Evolutionary conservation across 1,140 invertebrate genomes (phyloP), one percentile per base, ranked within the genome.

Genomic region (Aethina tumida): DNA sequence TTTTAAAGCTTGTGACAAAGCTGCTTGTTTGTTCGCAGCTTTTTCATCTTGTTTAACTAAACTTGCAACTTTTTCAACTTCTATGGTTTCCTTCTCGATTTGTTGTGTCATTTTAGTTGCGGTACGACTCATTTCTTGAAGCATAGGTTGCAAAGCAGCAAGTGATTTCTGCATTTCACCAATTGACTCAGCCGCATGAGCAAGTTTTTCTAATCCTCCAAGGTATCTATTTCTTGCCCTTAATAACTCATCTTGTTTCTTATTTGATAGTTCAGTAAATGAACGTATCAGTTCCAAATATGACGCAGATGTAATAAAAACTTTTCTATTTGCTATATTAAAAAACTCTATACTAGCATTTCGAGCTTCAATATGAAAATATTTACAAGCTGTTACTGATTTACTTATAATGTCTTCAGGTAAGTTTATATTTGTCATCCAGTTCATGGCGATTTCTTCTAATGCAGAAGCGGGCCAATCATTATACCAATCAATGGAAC

Each of bases 401-500:
- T 78, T 66, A 20, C 65, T 41, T 59, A 82, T 83, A 2, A 88
- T 68, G 10, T 75, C 65, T 35, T 43, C 75, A 0, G 71, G 62
- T 5, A 89, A 65, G 56, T 89, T 81, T 0, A 93, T 75, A 35
- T 82, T 74, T 29, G 74, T 72, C 51, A 91, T 77, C 52, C 79
- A 92, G 55, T 77, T 74, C 53, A 82, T 69, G 18, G 90, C 90
- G 10, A 95, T 87, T 71, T 80, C 86, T 64, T 90, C 80, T n/a
- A 96, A 65, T 2, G 90, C 88, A 62, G 93, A 85, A 63, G 89
- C 82, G 1, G 91, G 90, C 91, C 90, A 96, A 27, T 78, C 80
- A 58, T 92, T 79, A 59, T 88, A 96, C 88, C 89, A 96, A 62
- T 96, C 88, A 43, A 96, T 93, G 5, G 90, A 95, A 58, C 90